These are phyloP conservation scores for Chiloscyllium punctatum DNA, from an alignment of 2,797 vertebrate species.

Conservation along the genomic window DNA sequence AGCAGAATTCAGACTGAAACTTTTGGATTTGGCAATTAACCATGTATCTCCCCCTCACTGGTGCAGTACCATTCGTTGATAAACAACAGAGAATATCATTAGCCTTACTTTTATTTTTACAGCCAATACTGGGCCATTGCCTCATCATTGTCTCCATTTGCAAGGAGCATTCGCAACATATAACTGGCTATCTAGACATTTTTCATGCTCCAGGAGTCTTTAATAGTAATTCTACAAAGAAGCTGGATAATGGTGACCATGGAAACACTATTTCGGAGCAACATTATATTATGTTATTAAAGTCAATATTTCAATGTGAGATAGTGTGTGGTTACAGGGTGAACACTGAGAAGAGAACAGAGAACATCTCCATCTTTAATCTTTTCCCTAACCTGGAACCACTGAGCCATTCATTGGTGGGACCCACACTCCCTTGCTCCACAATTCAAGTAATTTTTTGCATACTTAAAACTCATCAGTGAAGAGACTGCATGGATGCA, in stretches of 20 bases:
- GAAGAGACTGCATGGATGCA: not conserved
- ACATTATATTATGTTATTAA: not conserved
- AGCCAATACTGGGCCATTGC: not conserved
- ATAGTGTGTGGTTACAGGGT: not conserved
- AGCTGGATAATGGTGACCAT: not conserved
- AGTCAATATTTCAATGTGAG: not conserved
- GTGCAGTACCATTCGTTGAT: not conserved
- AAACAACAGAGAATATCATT: not conserved
- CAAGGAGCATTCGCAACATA: not conserved
- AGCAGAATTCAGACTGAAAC: not conserved
- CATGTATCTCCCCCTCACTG: not conserved
- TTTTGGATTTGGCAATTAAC: not conserved
- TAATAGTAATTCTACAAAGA: not conserved
- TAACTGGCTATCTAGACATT: not conserved
- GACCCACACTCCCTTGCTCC: not conserved
- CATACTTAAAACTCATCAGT: not conserved
- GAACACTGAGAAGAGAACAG: not conserved
- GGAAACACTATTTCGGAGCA: not conserved
- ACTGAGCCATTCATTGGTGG: not conserved
- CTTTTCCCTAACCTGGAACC: not conserved
- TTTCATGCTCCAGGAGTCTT: not conserved
- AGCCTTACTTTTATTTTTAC: not conserved
- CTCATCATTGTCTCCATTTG: slow-evolving; percentile 2
- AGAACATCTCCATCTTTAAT: not conserved
- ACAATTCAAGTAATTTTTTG: not conserved